These are phyloP conservation scores for Calypte anna DNA, from an alignment of 2,113 vertebrate species.

Conservation along the genomic window DNA sequence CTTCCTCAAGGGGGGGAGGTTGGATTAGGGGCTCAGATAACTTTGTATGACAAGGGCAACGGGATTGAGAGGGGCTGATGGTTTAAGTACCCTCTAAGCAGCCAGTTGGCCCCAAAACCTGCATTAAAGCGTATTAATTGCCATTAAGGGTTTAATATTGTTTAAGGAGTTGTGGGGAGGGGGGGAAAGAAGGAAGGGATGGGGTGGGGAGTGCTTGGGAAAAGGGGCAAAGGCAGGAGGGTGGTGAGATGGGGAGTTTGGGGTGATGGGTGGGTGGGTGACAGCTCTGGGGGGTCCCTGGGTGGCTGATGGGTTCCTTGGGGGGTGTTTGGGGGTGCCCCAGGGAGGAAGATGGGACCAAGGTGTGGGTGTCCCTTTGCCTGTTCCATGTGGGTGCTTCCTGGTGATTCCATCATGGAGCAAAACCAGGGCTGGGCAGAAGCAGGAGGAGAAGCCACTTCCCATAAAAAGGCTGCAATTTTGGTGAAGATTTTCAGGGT, in stretches of 20 bases:
- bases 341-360: too few species aligned
- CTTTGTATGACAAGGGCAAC: conserved; percentile 69
- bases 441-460: background rate
- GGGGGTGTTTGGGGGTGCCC: background rate
- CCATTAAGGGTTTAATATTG: conserved; percentile 74
- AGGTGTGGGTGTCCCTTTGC: background rate
- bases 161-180: conserved; percentile 46
- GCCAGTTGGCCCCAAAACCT: conserved; percentile 73
- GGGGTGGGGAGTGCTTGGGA: conserved; percentile 3
- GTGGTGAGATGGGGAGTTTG: background rate
- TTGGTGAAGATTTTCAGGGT: background rate
- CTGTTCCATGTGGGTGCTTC: background rate
- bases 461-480: background rate
- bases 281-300: background rate
- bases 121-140: conserved; percentile 70
- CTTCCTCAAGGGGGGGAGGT: background rate
- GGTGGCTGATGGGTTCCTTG: accelerated
- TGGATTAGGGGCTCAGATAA: conserved; percentile 69
- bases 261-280: background rate
- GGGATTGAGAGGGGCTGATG: conserved; percentile 74
- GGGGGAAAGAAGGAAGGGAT: conserved; percentile 1
- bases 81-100: conserved; percentile 71
- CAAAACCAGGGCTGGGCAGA: background rate
- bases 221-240: background rate
- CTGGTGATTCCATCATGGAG: background rate